Evolutionary conservation across 1,140 invertebrate genomes (phyloP), one percentile per base, ranked within the genome.

Genomic region (Anastrepha obliqua): DNA sequence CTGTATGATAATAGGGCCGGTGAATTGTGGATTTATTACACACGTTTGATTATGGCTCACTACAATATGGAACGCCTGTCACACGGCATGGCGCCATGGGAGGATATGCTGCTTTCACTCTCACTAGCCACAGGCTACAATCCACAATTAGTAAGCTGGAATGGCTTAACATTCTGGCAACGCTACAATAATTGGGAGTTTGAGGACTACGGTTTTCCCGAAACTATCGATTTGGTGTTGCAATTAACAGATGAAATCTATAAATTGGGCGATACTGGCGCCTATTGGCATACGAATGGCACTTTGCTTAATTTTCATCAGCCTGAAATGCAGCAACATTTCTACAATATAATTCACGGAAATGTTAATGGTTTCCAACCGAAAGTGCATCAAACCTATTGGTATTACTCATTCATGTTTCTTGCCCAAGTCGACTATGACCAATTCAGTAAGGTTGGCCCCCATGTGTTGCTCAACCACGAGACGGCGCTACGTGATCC

Each of bases 1-100:
- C 91, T 94, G 3, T 89, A 94, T 15, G 93, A 92, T 86, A 90
- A 91, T 7, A 93, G 94, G 87, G 94, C 95, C 85, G 95, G 94
- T 88, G 94, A 95, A 89, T 90, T 94, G 3, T 95, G 94, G 87
- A 90, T 94, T 65, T 95, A 94, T 89, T 74, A 94, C 3, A 94
- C 95, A 88, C 93, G 95, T 70, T 95, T 95, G 89, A 88, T 96
- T 1, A 91, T 95, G 89, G 93, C 94, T 20, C 94, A 95, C 88
- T 96, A 96, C 91, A 94, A 95, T 89, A 89, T 96, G 89, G 95
- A 96, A 89, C 94, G 95, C 89, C 90, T 95, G 9, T 94, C 94
- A 39, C 94, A 95, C 85, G 94, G 93, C 47, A 86, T 95, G n/a
- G 94, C 94, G 51, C 94, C 95, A 86, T 94, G 95, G 51, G 93